Percentiles rank a stretch among this genome's conserved stretches.
These are phyloP conservation scores for Anthrax anthrax DNA, from an alignment of 2,888 invertebrate genomes.

Conservation along the genomic window DNA sequence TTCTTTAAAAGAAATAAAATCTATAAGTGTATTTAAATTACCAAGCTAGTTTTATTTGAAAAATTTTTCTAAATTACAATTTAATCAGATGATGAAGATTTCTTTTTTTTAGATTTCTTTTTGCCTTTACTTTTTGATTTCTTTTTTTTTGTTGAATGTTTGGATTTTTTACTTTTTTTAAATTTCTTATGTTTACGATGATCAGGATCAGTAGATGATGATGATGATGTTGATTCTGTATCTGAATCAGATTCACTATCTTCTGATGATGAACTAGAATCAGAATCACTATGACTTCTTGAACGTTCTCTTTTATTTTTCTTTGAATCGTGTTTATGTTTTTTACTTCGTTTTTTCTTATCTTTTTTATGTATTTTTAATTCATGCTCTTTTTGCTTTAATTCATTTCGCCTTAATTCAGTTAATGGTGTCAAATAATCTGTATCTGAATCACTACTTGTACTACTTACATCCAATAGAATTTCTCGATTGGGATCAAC, in stretches of 20 bases:
- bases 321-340: slow-evolving; percentile 12
- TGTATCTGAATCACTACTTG: slow-evolving; percentile 71
- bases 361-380: slow-evolving; percentile 14
- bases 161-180: too few species aligned
- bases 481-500: slow-evolving; percentile 87
- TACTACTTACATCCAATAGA: slow-evolving; percentile 85
- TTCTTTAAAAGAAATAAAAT: too few species aligned
- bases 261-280: background rate
- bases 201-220: background rate
- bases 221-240: background rate
- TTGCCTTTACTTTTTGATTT: too few species aligned
- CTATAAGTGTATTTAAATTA: too few species aligned
- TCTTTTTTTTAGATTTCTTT: too few species aligned
- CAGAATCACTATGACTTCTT: background rate
- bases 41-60: too few species aligned
- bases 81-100: too few species aligned
- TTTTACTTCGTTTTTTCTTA: slow-evolving; percentile 11
- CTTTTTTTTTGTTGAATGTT: too few species aligned
- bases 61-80: background rate
- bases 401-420: slow-evolving; percentile 60
- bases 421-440: slow-evolving; percentile 76
- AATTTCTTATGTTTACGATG: background rate
- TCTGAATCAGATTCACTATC: background rate
- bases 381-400: slow-evolving; percentile 53
- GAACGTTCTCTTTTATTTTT: slow-evolving; percentile 3